These are phyloP conservation scores for Marmota monax DNA, from an alignment of 2,113 vertebrate species.

Conservation along the genomic window DNA sequence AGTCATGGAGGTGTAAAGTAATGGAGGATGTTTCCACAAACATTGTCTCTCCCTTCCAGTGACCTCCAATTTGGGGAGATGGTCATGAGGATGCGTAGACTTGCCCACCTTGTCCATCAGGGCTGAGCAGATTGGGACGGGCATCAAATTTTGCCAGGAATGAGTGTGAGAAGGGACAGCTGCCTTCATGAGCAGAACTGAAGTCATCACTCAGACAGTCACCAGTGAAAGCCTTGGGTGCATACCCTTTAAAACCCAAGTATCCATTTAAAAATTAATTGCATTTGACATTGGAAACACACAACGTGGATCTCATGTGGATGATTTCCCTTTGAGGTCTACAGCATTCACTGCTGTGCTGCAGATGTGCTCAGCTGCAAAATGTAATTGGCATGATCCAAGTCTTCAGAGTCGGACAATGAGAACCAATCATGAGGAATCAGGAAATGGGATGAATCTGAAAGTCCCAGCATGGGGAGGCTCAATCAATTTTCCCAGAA, in stretches of 20 bases:
- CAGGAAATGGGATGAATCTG: slow-evolving; percentile 5
- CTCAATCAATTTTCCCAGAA: not conserved
- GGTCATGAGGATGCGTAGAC: not conserved
- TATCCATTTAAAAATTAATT: slow-evolving; percentile 71
- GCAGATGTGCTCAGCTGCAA: slow-evolving; percentile 76
- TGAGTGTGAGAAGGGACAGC: not conserved
- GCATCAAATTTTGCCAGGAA: not conserved
- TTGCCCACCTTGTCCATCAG: not conserved
- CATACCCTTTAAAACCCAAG: slow-evolving; percentile 53
- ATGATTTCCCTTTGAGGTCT: slow-evolving; percentile 76
- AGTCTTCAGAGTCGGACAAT: not conserved
- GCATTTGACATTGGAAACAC: slow-evolving; percentile 66
- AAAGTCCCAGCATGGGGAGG: not conserved
- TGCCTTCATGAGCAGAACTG: slow-evolving; percentile 46
- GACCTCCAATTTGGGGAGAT: not conserved
- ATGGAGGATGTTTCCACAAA: not conserved
- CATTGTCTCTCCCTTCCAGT: not conserved
- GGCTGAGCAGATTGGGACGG: not conserved
- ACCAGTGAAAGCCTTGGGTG: slow-evolving; percentile 58
- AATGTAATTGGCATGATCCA: slow-evolving; percentile 31
- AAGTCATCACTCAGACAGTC: slow-evolving; percentile 75
- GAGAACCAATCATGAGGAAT: slow-evolving; percentile 49
- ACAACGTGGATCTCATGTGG: slow-evolving; percentile 63
- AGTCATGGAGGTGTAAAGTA: not conserved
- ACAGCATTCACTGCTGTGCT: slow-evolving; percentile 59